Percentiles rank a stretch among this genome's conserved stretches.
Conservation (phyloP, 2,797 vertebrate genomes). For the Anableps anableps region DNA sequence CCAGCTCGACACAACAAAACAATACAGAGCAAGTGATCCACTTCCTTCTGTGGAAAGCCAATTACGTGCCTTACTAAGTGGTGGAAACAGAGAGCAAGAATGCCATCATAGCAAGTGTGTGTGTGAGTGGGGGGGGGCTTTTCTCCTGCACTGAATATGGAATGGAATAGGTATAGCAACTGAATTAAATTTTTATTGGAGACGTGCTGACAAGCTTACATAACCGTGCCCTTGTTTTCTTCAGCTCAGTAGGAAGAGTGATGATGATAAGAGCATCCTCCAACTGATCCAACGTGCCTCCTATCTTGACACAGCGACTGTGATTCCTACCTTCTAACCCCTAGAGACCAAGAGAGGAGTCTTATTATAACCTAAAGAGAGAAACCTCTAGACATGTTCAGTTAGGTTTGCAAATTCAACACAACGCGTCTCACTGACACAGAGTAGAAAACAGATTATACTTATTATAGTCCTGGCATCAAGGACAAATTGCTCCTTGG, state of each 20-base stretch:
- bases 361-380: constrained; percentile 39
- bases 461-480: constrained; percentile 72
- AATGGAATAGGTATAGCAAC: constrained; percentile 62
- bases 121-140: too few species aligned
- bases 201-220: constrained; percentile 72
- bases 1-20: neutral
- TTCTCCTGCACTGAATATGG: constrained; percentile 54
- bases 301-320: constrained; percentile 45
- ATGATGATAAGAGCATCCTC: constrained; percentile 63
- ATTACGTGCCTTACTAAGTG: constrained; percentile 28
- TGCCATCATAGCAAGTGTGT: constrained; percentile 17
- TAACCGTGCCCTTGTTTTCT: constrained; percentile 73
- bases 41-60: constrained; percentile 15
- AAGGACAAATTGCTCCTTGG: constrained; percentile 78
- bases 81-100: constrained; percentile 20
- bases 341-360: constrained; percentile 35
- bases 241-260: constrained; percentile 55
- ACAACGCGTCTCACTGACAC: constrained; percentile 49
- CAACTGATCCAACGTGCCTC: constrained; percentile 61
- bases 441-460: constrained; percentile 66
- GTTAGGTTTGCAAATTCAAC: constrained; percentile 53
- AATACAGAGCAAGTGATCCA: constrained; percentile 9
- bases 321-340: constrained; percentile 28
- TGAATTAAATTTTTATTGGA: constrained; percentile 69
- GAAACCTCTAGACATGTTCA: constrained; percentile 32